phyloP scores from a whole-genome alignment of 2,113 vertebrate species.

The Notechis scutatus region DNA sequence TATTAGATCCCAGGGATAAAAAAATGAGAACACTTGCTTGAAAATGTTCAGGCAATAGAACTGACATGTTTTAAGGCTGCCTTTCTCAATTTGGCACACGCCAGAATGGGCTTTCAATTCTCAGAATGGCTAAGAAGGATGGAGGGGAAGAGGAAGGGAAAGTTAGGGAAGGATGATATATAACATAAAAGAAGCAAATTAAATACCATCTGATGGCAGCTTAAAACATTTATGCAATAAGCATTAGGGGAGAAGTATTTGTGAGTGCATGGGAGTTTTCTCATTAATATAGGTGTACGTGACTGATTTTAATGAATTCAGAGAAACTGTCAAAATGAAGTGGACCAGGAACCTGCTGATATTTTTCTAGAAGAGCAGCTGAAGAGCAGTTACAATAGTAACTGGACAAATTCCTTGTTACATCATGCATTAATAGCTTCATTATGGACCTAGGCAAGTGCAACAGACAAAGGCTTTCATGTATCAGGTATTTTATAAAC shows the following conservation, averaged over 20 bases:
- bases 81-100: neutral
- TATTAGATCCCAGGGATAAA: neutral
- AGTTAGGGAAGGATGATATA: neutral
- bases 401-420: neutral
- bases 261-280: rapidly evolving
- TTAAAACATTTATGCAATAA: rapidly evolving
- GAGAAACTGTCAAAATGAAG: neutral
- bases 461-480: neutral
- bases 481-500: neutral
- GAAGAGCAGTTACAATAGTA: neutral
- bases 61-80: neutral
- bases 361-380: neutral
- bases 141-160: neutral
- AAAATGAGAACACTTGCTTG: neutral
- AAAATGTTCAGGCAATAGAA: neutral
- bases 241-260: neutral
- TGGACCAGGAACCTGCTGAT: neutral
- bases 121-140: neutral
- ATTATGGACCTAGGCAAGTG: neutral
- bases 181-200: neutral
- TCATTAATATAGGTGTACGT: neutral
- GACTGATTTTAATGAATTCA: neutral
- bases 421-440: neutral
- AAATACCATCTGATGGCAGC: neutral
- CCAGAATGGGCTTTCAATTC: neutral